Conservation (phyloP, 2,797 vertebrate genomes). For the Xerus rutilus region DNA sequence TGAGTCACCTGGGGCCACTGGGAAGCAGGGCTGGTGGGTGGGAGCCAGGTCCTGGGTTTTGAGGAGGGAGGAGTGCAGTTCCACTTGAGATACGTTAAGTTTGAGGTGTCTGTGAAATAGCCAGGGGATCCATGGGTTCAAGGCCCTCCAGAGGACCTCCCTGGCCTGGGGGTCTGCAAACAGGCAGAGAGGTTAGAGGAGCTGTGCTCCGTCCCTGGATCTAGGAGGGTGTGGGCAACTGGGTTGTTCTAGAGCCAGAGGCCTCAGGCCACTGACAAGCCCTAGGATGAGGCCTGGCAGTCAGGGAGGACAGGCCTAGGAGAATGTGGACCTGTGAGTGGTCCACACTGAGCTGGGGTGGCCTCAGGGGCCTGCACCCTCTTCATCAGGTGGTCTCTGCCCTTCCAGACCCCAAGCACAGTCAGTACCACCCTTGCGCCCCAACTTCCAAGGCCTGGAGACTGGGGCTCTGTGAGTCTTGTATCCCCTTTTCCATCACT, state of each 20-base stretch:
- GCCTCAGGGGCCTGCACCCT: not conserved
- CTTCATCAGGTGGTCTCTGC: not conserved
- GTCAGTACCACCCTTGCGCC: fast-evolving
- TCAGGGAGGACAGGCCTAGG: not conserved
- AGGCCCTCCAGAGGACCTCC: not conserved
- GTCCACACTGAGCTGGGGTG: not conserved
- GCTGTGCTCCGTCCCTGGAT: too few relatives aligned
- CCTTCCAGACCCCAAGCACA: not conserved
- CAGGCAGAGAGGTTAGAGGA: not conserved
- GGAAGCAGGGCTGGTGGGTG: not conserved
- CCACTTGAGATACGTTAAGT: not conserved
- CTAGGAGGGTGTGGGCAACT: not conserved
- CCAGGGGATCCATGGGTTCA: not conserved
- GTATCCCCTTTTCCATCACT: fast-evolving
- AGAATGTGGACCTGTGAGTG: not conserved
- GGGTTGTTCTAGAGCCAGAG: not conserved
- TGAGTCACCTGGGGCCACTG: not conserved
- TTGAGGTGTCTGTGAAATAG: not conserved
- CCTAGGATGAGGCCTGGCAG: not conserved
- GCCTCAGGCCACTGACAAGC: too few relatives aligned
- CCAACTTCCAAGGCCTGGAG: too few relatives aligned
- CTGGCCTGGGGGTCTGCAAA: not conserved
- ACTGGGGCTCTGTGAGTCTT: not conserved
- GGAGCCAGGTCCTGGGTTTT: not conserved
- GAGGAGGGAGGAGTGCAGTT: not conserved